These are phyloP conservation scores for Ameiurus melas DNA, from an alignment of 2,113 vertebrate genomes.

Conservation along the genomic window DNA sequence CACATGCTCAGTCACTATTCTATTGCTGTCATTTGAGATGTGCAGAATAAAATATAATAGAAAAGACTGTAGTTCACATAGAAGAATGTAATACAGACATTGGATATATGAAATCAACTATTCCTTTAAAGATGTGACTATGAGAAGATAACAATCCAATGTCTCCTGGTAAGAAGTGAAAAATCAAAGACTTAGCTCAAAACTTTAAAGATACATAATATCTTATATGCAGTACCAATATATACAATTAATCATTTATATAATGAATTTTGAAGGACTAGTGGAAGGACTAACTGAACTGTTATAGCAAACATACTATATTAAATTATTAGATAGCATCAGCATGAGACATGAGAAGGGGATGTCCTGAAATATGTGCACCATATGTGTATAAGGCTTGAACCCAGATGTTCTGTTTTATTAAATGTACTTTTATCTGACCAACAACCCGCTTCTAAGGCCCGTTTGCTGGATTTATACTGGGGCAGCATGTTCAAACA, in stretches of 20 bases:
- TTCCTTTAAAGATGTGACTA: not conserved
- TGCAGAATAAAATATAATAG: not conserved
- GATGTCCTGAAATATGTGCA: constrained; percentile 37
- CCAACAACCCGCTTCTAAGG: constrained; percentile 24
- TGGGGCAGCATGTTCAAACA: constrained; percentile 20
- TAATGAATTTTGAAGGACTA: not conserved
- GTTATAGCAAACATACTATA: not conserved
- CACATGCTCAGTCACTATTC: not conserved
- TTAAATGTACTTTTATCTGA: constrained; percentile 37
- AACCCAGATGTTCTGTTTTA: constrained; percentile 36
- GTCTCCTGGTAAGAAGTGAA: not conserved
- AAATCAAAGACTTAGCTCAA: not conserved
- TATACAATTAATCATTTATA: no score
- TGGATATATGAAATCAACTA: not conserved
- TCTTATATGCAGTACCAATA: not conserved
- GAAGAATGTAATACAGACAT: not conserved
- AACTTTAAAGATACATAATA: not conserved
- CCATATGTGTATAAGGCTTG: constrained; percentile 30
- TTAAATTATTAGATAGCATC: constrained; percentile 1
- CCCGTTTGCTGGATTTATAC: constrained; percentile 29
- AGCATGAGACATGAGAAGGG: constrained; percentile 1
- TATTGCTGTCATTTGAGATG: not conserved
- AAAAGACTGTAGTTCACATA: not conserved
- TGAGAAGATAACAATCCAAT: not conserved
- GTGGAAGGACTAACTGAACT: not conserved